Conservation (phyloP, 2,797 vertebrate genomes). For the Esox masquinongy region DNA sequence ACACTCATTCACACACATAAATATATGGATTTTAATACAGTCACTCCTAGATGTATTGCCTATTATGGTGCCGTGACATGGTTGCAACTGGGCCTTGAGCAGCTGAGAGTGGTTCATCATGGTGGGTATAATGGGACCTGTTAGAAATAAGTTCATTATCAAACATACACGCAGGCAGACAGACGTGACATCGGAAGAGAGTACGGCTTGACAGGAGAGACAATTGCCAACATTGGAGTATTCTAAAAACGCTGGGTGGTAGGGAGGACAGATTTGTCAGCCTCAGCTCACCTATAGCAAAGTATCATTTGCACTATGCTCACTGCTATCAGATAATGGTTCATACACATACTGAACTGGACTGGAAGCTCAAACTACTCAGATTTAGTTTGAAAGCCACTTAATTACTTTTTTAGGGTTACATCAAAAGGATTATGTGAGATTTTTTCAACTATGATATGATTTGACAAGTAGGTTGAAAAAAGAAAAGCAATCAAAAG, state of each 20-base stretch:
- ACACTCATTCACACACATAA: no score
- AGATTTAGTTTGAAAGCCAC: no score
- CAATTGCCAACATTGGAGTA: conserved; percentile 5
- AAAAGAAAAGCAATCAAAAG: neutral
- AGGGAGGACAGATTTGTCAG: neutral
- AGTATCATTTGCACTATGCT: no score
- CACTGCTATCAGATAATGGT: no score
- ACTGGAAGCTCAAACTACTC: neutral
- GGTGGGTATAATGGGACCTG: conserved; percentile 53
- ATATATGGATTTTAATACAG: no score
- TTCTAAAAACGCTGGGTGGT: neutral
- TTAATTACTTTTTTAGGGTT: neutral
- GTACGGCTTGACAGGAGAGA: conserved; percentile 23
- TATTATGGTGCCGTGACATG: conserved; percentile 58
- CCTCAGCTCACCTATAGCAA: no score
- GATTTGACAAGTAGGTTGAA: neutral
- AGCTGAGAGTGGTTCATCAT: conserved; percentile 59
- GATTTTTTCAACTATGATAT: neutral
- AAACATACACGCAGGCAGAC: conserved; percentile 53
- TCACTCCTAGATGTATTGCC: conserved; percentile 56
- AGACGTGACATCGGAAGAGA: conserved; percentile 31
- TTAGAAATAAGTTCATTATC: conserved; percentile 68
- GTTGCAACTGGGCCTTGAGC: conserved; percentile 55
- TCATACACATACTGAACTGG: neutral
- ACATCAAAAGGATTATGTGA: neutral